Percentiles rank a stretch among this genome's conserved stretches.
Conservation (phyloP, 2,113 vertebrate species). For the Chionis minor region DNA sequence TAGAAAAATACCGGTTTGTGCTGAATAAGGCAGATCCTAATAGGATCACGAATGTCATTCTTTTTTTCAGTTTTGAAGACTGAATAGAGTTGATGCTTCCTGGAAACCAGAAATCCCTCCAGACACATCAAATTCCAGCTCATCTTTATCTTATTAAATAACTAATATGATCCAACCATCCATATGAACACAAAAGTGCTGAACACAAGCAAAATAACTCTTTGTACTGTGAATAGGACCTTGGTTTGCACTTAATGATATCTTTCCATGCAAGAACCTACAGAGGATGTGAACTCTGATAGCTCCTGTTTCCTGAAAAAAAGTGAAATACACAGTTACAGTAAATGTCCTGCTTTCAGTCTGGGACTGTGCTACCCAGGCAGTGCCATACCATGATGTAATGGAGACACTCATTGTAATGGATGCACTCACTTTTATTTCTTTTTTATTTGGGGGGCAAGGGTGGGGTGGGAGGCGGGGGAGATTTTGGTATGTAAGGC, state of each 20-base stretch:
- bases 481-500: background rate
- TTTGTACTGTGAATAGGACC: background rate
- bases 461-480: no score
- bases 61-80: background rate
- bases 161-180: background rate
- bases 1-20: background rate
- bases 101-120: constrained; percentile 46
- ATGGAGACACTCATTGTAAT: background rate
- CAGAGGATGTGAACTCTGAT: background rate
- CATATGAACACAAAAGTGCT: background rate
- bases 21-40: background rate
- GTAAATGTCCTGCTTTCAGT: background rate
- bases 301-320: background rate
- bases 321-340: background rate
- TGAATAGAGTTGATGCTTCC: background rate
- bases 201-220: background rate
- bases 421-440: background rate
- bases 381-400: background rate
- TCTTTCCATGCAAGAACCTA: background rate
- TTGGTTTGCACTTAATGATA: background rate
- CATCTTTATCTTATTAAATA: constrained; percentile 25
- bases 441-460: background rate
- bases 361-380: background rate
- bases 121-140: background rate
- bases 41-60: background rate